phyloP scores from a whole-genome alignment of 1,140 invertebrate genomes.

The Neuroterus valhalla region DNA sequence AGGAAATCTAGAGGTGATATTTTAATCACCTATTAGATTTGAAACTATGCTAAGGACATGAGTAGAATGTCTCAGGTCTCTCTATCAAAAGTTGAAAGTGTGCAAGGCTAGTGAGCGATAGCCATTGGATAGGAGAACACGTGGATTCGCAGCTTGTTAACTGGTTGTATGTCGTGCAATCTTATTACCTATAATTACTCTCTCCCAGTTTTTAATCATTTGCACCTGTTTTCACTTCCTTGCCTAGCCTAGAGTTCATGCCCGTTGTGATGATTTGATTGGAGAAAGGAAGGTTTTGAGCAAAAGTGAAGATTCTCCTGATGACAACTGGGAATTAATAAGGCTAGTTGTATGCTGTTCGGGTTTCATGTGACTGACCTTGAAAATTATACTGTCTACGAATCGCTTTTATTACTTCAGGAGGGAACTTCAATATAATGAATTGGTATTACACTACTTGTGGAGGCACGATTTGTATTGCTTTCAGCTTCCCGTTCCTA shows the following conservation, averaged over 20 bases:
- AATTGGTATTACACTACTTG: neutral
- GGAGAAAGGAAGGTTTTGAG: too few species aligned
- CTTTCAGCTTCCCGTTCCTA: neutral
- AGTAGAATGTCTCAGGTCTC: neutral
- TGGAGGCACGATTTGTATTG: neutral
- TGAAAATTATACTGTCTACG: too few species aligned
- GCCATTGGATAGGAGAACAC: constrained; percentile 13
- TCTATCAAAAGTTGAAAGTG: constrained; percentile 7
- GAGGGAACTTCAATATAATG: neutral
- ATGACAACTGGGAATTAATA: too few species aligned
- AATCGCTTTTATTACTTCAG: too few species aligned
- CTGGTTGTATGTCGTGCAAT: constrained; percentile 35
- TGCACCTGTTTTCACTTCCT: constrained; percentile 32
- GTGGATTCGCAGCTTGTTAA: constrained; percentile 16
- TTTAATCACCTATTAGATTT: neutral
- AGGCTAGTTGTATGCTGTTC: too few species aligned
- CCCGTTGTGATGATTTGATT: neutral
- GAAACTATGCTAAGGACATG: neutral
- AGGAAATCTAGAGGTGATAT: neutral
- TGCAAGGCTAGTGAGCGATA: constrained; percentile 10
- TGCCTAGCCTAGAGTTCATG: neutral
- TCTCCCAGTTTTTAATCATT: constrained; percentile 41
- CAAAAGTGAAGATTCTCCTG: too few species aligned
- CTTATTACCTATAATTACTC: constrained; percentile 49
- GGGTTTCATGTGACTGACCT: too few species aligned